These are phyloP conservation scores for Neelides folsomi DNA, from an alignment of 2,888 invertebrate genomes.

Conservation along the genomic window DNA sequence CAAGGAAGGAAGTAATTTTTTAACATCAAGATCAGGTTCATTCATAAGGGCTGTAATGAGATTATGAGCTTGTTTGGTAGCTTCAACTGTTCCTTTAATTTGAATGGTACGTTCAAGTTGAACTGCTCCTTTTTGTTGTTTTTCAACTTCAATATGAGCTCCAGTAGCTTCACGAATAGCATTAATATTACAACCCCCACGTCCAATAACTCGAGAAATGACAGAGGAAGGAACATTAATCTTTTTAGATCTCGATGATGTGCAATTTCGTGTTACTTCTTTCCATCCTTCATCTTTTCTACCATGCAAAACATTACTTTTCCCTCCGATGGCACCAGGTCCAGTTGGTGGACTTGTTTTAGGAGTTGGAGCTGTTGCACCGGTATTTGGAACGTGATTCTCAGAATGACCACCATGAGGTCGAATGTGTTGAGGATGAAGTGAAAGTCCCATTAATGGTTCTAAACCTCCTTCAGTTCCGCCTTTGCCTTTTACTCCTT, in stretches of 20 bases:
- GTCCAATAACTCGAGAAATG: constrained; percentile 86
- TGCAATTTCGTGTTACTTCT: constrained; percentile 50
- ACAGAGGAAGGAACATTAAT: constrained; percentile 87
- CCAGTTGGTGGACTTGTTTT: neutral
- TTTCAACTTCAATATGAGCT: constrained; percentile 96
- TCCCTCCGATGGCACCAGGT: neutral
- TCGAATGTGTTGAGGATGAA: constrained; percentile 24
- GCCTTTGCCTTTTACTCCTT: too few relatives aligned
- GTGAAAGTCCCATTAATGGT: constrained; percentile 31
- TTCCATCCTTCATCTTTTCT: constrained; percentile 90
- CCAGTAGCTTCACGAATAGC: constrained; percentile 92
- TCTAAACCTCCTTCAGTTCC: constrained; percentile 14
- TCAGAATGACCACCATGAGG: constrained; percentile 5
- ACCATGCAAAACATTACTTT: neutral
- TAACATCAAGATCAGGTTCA: constrained; percentile 85
- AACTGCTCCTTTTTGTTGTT: constrained; percentile 68
- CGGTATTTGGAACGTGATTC: constrained; percentile 9
- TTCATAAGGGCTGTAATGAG: constrained; percentile 84
- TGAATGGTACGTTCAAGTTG: constrained; percentile 89
- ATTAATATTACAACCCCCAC: constrained; percentile 95
- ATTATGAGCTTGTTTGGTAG: constrained; percentile 79
- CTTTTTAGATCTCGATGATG: constrained; percentile 51
- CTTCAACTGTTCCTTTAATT: constrained; percentile 83
- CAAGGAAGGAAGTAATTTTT: constrained; percentile 54
- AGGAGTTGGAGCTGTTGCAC: neutral